These are phyloP conservation scores for Fregetta grallaria DNA, from an alignment of 2,113 vertebrate genomes.

Conservation along the genomic window DNA sequence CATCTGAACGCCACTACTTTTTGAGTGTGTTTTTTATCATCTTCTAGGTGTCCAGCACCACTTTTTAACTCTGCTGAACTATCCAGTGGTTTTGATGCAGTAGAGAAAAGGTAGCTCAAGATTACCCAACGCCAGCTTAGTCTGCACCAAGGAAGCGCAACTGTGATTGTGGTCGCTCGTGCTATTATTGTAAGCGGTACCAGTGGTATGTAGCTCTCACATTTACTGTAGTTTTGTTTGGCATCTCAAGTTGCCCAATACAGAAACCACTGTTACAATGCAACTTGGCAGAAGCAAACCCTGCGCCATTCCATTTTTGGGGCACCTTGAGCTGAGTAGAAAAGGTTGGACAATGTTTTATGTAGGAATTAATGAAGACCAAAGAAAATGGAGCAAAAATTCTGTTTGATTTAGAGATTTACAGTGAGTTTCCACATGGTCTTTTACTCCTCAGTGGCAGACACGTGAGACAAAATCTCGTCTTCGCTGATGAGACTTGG, in stretches of 20 bases:
- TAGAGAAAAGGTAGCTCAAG: neutral
- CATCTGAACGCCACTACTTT: too few relatives aligned
- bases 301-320: neutral
- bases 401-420: neutral
- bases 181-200: neutral
- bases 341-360: neutral
- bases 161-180: neutral
- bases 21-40: neutral
- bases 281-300: neutral
- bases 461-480: neutral
- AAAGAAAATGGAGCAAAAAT: neutral
- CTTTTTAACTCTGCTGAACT: neutral
- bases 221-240: neutral
- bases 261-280: neutral
- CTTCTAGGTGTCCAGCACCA: neutral
- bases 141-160: neutral
- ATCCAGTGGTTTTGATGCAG: neutral
- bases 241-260: neutral
- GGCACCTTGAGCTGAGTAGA: neutral
- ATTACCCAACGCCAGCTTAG: neutral
- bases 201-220: too few relatives aligned
- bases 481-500: neutral
- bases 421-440: neutral
- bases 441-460: neutral
- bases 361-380: neutral